Evolutionary conservation across 2,888 invertebrate genomes (phyloP).

Genomic region (Luffia ferchaultella): DNA sequence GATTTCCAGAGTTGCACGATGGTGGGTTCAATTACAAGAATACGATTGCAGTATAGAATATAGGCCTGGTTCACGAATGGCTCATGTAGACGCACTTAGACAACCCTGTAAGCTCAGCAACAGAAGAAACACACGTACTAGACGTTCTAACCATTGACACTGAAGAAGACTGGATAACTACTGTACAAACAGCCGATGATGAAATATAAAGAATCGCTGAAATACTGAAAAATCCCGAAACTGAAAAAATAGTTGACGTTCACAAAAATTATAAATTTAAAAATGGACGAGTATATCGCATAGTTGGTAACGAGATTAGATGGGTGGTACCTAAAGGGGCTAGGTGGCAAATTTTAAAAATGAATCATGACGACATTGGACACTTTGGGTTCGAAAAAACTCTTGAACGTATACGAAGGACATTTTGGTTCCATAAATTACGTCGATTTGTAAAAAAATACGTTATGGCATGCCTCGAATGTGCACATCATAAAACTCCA

Average conservation of each 20-base stretch:
- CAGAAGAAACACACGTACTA: not conserved
- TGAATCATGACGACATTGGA: conserved; percentile 18
- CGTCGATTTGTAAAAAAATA: conserved; percentile 16
- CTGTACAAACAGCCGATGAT: conserved; percentile 12
- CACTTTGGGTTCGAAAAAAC: conserved; percentile 20
- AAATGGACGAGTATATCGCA: not conserved
- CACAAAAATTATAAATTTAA: not conserved
- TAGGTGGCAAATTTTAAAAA: conserved; percentile 15
- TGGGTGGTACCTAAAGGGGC: conserved; percentile 21
- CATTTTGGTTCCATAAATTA: conserved; percentile 20
- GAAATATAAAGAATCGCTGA: not conserved
- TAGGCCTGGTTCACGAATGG: conserved; percentile 3
- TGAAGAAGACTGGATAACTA: conserved; percentile 14
- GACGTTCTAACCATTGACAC: conserved; percentile 2
- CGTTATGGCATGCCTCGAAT: conserved; percentile 14
- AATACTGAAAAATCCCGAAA: conserved; percentile 1
- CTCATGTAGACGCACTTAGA: conserved; percentile 6
- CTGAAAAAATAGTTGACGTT: conserved; percentile 9
- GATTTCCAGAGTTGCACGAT: not conserved
- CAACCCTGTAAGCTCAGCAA: not conserved
- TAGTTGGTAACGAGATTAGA: conserved; percentile 5
- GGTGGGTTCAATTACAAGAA: conserved; percentile 5
- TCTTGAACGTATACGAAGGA: conserved; percentile 11
- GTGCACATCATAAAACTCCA: conserved; percentile 14
- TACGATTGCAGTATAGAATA: conserved; percentile 4